Evolutionary conservation across 2,113 vertebrate genomes (phyloP).

Genomic region (Callithrix jacchus): DNA sequence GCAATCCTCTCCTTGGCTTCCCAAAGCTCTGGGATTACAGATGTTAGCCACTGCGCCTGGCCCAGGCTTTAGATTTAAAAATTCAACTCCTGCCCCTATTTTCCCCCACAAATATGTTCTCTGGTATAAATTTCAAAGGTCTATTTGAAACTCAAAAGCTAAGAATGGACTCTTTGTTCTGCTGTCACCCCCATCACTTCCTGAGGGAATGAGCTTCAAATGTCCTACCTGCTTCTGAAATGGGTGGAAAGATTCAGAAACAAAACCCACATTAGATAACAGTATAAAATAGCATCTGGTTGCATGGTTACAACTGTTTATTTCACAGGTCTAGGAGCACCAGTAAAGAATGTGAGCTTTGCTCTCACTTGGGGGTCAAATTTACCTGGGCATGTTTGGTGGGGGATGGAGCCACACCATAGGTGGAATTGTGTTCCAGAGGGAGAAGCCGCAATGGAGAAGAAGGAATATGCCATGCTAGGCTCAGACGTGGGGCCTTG

Average conservation of each 20-base stretch:
- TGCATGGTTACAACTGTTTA: background rate
- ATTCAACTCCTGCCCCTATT: background rate
- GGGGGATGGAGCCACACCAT: background rate
- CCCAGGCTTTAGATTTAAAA: background rate
- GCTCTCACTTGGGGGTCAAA: background rate
- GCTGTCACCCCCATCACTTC: background rate
- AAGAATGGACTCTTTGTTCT: constrained; percentile 16
- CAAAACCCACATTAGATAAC: background rate
- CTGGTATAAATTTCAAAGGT: constrained; percentile 7
- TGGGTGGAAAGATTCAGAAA: background rate
- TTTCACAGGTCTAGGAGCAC: background rate
- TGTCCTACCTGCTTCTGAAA: background rate
- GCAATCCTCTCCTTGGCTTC: too few relatives aligned
- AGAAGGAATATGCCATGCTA: background rate
- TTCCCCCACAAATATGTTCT: background rate
- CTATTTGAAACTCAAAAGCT: constrained; percentile 15
- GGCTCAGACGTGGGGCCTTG: background rate
- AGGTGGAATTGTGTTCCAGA: background rate
- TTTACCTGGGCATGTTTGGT: background rate
- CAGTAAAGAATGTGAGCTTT: background rate
- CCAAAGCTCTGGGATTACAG: too few relatives aligned
- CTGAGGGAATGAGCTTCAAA: background rate
- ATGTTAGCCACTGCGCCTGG: too few relatives aligned
- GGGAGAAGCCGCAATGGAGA: background rate
- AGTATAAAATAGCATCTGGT: background rate